Percentiles rank a stretch among this genome's conserved stretches.
These are phyloP conservation scores for Eurois occulta DNA, from an alignment of 2,888 invertebrate species.

Conservation along the genomic window DNA sequence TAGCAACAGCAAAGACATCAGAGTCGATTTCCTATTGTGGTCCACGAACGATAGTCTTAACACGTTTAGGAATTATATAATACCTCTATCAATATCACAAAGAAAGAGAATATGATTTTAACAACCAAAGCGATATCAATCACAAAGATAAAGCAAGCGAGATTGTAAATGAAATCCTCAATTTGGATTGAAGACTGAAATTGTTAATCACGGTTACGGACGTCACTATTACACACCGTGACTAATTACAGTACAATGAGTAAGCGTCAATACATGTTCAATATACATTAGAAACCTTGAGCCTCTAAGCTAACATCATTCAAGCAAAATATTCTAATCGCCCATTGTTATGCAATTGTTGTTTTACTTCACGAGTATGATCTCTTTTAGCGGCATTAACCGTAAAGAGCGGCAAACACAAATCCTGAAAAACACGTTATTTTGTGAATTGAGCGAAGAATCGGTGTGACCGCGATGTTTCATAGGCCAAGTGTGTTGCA, in stretches of 20 bases:
- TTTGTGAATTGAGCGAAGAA: conserved; percentile 77
- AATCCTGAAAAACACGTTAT: conserved; percentile 74
- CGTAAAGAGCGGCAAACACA: conserved; percentile 73
- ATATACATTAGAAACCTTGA: conserved; percentile 51
- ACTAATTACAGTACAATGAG: conserved; percentile 27
- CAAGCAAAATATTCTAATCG: conserved; percentile 45
- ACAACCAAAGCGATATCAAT: neutral
- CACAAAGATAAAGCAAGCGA: neutral
- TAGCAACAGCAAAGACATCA: neutral
- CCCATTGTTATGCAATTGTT: conserved; percentile 56
- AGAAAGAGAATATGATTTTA: neutral
- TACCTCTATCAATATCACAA: neutral
- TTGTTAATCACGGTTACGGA: neutral
- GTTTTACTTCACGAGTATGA: conserved; percentile 65
- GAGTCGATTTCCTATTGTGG: neutral
- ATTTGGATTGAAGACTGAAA: neutral
- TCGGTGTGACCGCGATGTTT: conserved; percentile 84
- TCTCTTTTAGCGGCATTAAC: conserved; percentile 66
- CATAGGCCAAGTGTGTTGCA: conserved; percentile 85
- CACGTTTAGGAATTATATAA: neutral
- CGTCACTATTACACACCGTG: neutral
- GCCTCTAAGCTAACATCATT: conserved; percentile 62
- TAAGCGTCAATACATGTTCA: conserved; percentile 45
- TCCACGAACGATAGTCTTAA: neutral
- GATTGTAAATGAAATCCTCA: neutral